Conservation (phyloP, 2,888 invertebrate genomes). For the Pammene aurita region DNA sequence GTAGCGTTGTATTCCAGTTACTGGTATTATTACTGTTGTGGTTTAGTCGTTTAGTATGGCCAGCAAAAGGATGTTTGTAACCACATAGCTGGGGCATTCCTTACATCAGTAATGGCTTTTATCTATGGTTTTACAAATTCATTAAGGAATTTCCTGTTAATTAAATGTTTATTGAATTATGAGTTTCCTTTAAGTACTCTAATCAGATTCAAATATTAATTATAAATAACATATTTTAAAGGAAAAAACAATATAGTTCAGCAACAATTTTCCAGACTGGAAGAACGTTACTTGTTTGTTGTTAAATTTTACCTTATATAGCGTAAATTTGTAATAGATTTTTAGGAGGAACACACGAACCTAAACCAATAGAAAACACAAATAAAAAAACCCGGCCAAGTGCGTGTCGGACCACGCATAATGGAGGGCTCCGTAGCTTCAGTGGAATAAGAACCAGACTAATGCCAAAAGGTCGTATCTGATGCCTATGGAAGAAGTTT, state of each 20-base stretch:
- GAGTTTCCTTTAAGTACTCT: background rate
- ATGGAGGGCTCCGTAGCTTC: no score
- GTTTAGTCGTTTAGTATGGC: background rate
- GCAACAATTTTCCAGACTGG: background rate
- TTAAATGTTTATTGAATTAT: background rate
- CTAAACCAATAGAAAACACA: no score
- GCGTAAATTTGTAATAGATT: background rate
- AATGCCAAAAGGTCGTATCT: no score
- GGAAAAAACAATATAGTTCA: background rate
- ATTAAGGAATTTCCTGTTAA: conserved; percentile 9
- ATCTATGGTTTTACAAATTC: background rate
- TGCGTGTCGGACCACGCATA: no score
- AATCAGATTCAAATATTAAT: background rate
- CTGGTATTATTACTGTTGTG: background rate
- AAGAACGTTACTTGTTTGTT: background rate
- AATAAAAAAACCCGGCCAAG: no score
- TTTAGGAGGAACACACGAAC: background rate
- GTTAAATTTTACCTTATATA: background rate
- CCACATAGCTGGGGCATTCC: background rate
- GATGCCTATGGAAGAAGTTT: no score
- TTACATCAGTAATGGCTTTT: background rate
- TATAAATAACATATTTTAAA: background rate
- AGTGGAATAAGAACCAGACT: no score
- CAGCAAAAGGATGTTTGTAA: background rate
- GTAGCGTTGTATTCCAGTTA: no score